These are phyloP conservation scores for Camponotus fellah DNA, from an alignment of 2,888 invertebrate genomes.

Conservation along the genomic window DNA sequence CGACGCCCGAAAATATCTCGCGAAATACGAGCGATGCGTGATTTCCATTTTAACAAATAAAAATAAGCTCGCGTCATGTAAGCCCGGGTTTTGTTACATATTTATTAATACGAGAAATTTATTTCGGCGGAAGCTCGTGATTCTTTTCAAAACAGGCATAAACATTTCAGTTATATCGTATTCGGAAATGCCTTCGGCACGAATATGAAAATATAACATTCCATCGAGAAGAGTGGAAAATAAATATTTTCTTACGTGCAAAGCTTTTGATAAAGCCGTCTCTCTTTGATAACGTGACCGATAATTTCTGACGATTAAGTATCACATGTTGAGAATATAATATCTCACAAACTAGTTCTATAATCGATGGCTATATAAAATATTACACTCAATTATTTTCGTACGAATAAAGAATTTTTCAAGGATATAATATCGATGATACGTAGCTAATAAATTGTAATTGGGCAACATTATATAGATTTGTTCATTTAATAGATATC, in stretches of 20 bases:
- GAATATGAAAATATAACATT: neutral
- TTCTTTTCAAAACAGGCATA: neutral
- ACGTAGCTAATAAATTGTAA: constrained; percentile 27
- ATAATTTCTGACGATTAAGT: constrained; percentile 22
- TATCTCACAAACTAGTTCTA: constrained; percentile 54
- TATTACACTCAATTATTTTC: constrained; percentile 65
- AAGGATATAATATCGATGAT: constrained; percentile 65
- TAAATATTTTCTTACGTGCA: constrained; percentile 18
- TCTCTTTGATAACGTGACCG: constrained; percentile 34
- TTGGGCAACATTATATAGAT: constrained; percentile 41
- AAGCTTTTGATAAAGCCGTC: constrained; percentile 1
- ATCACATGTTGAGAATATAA: constrained; percentile 44
- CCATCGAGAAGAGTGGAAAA: neutral
- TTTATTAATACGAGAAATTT: constrained; percentile 17
- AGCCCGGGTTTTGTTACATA: constrained; percentile 12
- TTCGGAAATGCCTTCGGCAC: neutral
- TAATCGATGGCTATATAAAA: constrained; percentile 63
- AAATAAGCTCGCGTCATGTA: constrained; percentile 20
- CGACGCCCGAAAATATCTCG: constrained; percentile 33
- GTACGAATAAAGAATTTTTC: constrained; percentile 71
- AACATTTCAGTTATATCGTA: neutral
- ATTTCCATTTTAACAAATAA: constrained; percentile 37
- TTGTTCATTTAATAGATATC: neutral
- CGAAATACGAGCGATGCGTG: constrained; percentile 32
- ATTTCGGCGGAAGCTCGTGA: neutral